Evolutionary conservation across 2,888 invertebrate genomes (phyloP).

Genomic region (Euplexia lucipara): DNA sequence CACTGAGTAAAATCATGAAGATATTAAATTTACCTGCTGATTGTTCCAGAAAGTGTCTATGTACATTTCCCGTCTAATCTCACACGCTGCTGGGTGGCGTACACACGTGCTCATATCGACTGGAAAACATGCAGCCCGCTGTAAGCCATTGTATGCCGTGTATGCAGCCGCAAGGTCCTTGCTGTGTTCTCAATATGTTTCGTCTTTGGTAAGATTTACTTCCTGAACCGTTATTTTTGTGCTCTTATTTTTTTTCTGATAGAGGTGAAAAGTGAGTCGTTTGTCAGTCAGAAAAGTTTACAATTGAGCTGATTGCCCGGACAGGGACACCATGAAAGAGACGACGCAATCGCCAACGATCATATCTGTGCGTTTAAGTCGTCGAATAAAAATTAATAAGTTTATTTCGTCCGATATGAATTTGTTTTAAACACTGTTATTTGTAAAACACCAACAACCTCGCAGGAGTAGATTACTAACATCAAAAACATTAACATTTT

Average conservation of each 20-base stretch:
- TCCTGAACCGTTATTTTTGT: not conserved
- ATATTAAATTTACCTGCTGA: not conserved
- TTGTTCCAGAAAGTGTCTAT: conserved; percentile 89
- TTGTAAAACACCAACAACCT: too few relatives aligned
- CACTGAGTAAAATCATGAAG: not conserved
- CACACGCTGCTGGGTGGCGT: conserved; percentile 93
- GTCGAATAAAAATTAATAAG: too few relatives aligned
- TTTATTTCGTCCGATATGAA: too few relatives aligned
- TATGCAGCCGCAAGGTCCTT: conserved; percentile 92
- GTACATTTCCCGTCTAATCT: conserved; percentile 91
- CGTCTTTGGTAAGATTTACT: conserved; percentile 90
- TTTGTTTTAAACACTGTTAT: too few relatives aligned
- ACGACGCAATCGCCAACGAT: too few relatives aligned
- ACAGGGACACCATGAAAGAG: too few relatives aligned
- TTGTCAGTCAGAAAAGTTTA: not conserved
- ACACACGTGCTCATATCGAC: conserved; percentile 92
- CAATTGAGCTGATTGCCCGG: too few relatives aligned
- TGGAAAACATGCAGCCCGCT: conserved; percentile 92
- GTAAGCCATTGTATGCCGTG: conserved; percentile 93
- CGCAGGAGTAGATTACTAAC: too few relatives aligned
- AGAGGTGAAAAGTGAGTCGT: not conserved
- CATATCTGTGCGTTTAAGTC: too few relatives aligned
- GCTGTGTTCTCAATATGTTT: conserved; percentile 92
- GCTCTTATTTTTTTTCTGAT: not conserved
- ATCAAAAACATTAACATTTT: too few relatives aligned